Evolutionary conservation across 2,888 invertebrate genomes (phyloP).

Genomic region (Mechanitis mazaeus): DNA sequence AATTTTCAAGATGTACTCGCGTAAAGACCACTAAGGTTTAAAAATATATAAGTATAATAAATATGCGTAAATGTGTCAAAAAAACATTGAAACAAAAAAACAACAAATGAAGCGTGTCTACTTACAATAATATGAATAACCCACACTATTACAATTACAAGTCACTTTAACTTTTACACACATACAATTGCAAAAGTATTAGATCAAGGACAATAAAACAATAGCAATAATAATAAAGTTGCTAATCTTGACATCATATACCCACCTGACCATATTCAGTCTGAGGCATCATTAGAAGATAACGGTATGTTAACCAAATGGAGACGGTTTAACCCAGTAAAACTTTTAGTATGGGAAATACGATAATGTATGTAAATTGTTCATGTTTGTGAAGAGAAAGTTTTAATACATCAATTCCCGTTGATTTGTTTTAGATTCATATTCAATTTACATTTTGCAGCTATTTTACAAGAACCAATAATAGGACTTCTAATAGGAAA

Average conservation of each 20-base stretch:
- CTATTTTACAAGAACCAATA: not conserved
- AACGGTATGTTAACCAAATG: constrained; percentile 4
- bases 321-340: constrained; percentile 1
- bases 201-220: constrained; percentile 46
- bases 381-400: constrained; percentile 2
- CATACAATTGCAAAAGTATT: constrained; percentile 24
- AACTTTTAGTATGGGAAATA: constrained; percentile 6
- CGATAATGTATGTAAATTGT: constrained; percentile 6
- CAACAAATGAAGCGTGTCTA: constrained; percentile 39
- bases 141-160: not conserved
- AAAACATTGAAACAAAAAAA: constrained; percentile 20
- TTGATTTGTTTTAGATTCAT: not conserved
- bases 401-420: not conserved
- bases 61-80: not conserved
- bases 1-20: too few species aligned
- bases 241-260: constrained; percentile 32
- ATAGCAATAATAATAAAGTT: constrained; percentile 27
- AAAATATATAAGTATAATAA: not conserved
- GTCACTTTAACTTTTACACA: too few species aligned
- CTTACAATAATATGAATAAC: constrained; percentile 30
- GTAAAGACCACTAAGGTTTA: too few species aligned
- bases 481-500: too few species aligned
- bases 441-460: not conserved
- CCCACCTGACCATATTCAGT: constrained; percentile 15
- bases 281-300: not conserved